phyloP scores from a whole-genome alignment of 1,140 invertebrate species.

The Temnothorax longispinosus region DNA sequence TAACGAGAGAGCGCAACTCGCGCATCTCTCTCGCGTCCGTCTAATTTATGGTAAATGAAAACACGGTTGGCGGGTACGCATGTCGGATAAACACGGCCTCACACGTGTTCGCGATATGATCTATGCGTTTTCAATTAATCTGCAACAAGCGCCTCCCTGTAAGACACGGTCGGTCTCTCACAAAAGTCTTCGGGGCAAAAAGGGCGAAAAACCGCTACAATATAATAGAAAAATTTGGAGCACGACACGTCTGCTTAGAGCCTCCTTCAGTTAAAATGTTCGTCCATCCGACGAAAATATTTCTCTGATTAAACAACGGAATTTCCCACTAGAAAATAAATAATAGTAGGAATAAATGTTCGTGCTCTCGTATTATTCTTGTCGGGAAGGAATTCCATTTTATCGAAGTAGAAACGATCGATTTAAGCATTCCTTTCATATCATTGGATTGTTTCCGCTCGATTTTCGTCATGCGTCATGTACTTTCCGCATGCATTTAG shows the following conservation, averaged over 20 bases:
- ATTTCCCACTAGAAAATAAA: background rate
- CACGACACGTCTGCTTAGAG: background rate
- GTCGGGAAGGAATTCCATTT: background rate
- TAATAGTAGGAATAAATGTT: background rate
- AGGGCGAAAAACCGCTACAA: background rate
- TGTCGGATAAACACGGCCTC: background rate
- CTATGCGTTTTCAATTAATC: slow-evolving; percentile 44
- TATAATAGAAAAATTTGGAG: background rate
- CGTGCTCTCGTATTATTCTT: too few species aligned
- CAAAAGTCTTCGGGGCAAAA: too few species aligned
- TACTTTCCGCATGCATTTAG: background rate
- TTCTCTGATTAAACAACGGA: background rate
- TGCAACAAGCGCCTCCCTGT: slow-evolving; percentile 22
- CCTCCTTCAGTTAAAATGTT: background rate
- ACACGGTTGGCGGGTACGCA: slow-evolving; percentile 13
- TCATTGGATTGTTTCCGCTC: background rate
- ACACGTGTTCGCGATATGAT: slow-evolving; percentile 13
- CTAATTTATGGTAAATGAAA: slow-evolving; percentile 61
- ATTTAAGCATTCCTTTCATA: background rate
- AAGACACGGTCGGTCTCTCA: background rate
- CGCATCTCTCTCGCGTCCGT: background rate
- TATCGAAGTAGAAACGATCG: background rate
- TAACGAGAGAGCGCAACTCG: slow-evolving; percentile 45
- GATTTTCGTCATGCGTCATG: background rate
- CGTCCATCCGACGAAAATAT: background rate